Percentiles rank a stretch among this genome's conserved stretches.
Conservation (phyloP, 1,140 invertebrate genomes). For the Gonatopus flavifemur region DNA sequence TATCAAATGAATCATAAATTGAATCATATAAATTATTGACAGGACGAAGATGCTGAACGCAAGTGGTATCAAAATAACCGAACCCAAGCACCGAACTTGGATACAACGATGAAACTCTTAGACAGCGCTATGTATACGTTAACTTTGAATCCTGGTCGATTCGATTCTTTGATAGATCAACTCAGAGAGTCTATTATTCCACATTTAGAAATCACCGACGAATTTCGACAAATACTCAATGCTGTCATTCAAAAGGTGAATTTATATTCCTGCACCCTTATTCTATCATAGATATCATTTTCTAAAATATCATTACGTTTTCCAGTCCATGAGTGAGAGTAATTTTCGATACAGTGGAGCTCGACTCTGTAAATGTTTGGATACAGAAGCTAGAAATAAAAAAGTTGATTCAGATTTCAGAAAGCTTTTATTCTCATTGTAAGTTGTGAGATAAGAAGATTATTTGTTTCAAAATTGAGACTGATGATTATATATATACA, state of each 20-base stretch:
- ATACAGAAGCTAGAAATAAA: slow-evolving; percentile 24
- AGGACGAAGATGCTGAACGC: slow-evolving; percentile 7
- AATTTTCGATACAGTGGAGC: slow-evolving; percentile 71
- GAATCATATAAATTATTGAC: neutral
- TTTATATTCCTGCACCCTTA: neutral
- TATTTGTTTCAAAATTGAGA: slow-evolving; percentile 6
- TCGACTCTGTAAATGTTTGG: slow-evolving; percentile 64
- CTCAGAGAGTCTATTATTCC: slow-evolving; percentile 61
- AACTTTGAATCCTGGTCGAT: slow-evolving; percentile 64
- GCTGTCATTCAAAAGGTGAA: slow-evolving; percentile 64
- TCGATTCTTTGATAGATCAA: slow-evolving; percentile 60
- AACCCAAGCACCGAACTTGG: slow-evolving; percentile 21
- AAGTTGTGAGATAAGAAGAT: slow-evolving; percentile 15
- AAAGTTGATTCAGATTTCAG: slow-evolving; percentile 59
- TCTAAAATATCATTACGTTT: slow-evolving; percentile 17
- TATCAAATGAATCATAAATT: neutral
- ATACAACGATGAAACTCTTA: slow-evolving; percentile 52
- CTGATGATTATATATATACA: slow-evolving; percentile 3
- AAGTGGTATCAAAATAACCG: slow-evolving; percentile 19
- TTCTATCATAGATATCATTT: neutral
- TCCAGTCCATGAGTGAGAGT: slow-evolving; percentile 64
- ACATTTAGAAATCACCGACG: slow-evolving; percentile 56
- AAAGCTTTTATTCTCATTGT: slow-evolving; percentile 48
- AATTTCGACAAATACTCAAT: slow-evolving; percentile 60
- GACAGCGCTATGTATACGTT: slow-evolving; percentile 63